phyloP scores from a whole-genome alignment of 2,888 invertebrate genomes.

The Melanostoma scalare region DNA sequence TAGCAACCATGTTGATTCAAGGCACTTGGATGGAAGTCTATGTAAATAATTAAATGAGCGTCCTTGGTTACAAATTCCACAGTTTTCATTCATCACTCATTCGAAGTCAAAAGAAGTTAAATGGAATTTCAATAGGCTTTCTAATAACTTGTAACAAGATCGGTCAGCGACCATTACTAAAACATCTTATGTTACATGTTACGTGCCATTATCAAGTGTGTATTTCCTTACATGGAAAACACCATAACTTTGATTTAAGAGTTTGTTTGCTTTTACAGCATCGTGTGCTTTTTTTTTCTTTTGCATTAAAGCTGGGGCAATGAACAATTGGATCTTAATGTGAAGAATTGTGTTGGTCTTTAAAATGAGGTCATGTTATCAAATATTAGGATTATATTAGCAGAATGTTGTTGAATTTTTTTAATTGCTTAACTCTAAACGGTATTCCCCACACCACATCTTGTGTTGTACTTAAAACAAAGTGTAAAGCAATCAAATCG shows the following conservation, averaged over 20 bases:
- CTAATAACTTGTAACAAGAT: not conserved
- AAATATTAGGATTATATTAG: not conserved
- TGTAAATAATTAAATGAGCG: too few relatives aligned
- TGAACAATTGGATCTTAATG: not conserved
- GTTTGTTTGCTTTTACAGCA: not conserved
- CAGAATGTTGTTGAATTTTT: too few relatives aligned
- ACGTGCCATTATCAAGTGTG: not conserved
- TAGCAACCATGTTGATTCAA: not conserved
- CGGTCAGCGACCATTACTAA: constrained; percentile 3
- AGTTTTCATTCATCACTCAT: not conserved
- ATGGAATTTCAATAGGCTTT: not conserved
- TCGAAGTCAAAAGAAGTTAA: not conserved
- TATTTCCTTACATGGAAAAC: constrained; percentile 20
- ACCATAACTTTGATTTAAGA: constrained; percentile 6
- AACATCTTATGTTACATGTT: not conserved
- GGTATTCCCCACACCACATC: too few relatives aligned
- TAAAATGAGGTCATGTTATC: not conserved
- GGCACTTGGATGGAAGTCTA: too few relatives aligned
- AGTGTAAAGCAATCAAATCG: too few relatives aligned
- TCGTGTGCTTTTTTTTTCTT: not conserved
- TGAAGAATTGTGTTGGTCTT: not conserved
- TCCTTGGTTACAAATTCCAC: constrained; percentile 1
- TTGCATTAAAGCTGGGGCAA: not conserved
- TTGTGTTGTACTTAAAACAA: too few relatives aligned
- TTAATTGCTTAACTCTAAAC: too few relatives aligned